Base-by-base conservation (phyloP, 2,797 vertebrate species). In the Neosalanx taihuensis region DNA sequence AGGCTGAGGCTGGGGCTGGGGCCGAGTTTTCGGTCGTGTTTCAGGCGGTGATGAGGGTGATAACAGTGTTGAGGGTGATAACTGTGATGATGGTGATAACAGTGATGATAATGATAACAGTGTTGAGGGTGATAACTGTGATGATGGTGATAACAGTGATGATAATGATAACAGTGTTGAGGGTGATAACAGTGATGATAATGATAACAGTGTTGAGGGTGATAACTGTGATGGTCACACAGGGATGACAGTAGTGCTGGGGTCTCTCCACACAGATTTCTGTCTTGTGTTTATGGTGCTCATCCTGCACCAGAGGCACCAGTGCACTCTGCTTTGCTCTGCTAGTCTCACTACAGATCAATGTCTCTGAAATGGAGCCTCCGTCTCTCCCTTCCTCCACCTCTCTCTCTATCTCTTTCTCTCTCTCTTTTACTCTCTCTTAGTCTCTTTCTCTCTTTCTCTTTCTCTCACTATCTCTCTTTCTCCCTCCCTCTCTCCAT, bases 301-400 rank as follows among this genome's bases (percentile, higher is more conserved):
- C 61, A 53, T 73, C 78, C 64, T 30, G 26, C 64, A 60, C 70
- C 76, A 53, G 15, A 3, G 56, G 10, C 69, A 78, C 66, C 13
- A 5, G 13, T 20, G 53, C 72, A 75, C 71, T 73, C 70, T 76
- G 71, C 67, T 72, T 13, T 67, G 18, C 41, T 75, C 78, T 66
- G 63, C 49, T 15, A 68, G 64, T 75, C 80, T 71, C 51, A 75
- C 72, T 80, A 82, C 79, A 79, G 85, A 93, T 93, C 92, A 86
- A 92, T 93, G 89, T 63, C 73, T 79, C 83, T 90, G 91, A 88
- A 92, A 92, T 86, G 85, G 89, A 92, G 87, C 87, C 72, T 77
- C 77, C 70, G 76, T 12, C 41, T 46, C 12, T 46, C 10, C 9
- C 41, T 46, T 41, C 37, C 37, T 41, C 37, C 37, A 41, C 6